Evolutionary conservation across 2,888 invertebrate species (phyloP).

Genomic region (Spodoptera exigua): DNA sequence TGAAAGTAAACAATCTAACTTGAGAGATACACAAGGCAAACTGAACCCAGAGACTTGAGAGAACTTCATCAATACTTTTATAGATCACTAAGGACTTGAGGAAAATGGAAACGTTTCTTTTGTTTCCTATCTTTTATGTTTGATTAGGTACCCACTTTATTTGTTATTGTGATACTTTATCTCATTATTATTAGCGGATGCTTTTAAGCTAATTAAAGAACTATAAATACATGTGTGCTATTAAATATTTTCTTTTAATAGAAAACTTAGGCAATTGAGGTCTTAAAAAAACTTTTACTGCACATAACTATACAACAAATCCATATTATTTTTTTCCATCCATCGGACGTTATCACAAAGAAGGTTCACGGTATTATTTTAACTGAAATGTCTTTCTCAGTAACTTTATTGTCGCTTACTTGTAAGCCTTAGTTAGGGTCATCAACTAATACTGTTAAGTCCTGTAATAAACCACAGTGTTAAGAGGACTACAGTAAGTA

Average conservation of each 20-base stretch:
- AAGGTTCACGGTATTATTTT: too few relatives aligned
- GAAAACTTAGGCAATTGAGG: too few relatives aligned
- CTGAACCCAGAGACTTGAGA: conserved; percentile 11
- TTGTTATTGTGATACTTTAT: too few relatives aligned
- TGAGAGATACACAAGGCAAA: conserved; percentile 10
- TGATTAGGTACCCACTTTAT: too few relatives aligned
- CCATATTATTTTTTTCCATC: too few relatives aligned
- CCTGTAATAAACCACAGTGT: conserved; percentile 16
- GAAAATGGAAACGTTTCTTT: conserved; percentile 25
- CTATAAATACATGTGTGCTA: too few relatives aligned
- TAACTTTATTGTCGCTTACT: conserved; percentile 28
- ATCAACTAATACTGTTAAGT: conserved; percentile 11
- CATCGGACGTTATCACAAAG: too few relatives aligned
- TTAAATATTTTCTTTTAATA: too few relatives aligned
- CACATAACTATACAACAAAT: too few relatives aligned
- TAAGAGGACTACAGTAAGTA: conserved; percentile 4
- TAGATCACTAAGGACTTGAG: conserved; percentile 15
- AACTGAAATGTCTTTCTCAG: conserved; percentile 15
- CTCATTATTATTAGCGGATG: too few relatives aligned
- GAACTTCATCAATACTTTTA: conserved; percentile 30
- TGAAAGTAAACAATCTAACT: conserved; percentile 22
- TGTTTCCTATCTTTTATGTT: conserved; percentile 14
- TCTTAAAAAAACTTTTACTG: too few relatives aligned
- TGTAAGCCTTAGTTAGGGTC: conserved; percentile 34
- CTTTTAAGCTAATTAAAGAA: too few relatives aligned